Conservation (phyloP, 2,888 invertebrate genomes). For the Eucriotettix oculatus region DNA sequence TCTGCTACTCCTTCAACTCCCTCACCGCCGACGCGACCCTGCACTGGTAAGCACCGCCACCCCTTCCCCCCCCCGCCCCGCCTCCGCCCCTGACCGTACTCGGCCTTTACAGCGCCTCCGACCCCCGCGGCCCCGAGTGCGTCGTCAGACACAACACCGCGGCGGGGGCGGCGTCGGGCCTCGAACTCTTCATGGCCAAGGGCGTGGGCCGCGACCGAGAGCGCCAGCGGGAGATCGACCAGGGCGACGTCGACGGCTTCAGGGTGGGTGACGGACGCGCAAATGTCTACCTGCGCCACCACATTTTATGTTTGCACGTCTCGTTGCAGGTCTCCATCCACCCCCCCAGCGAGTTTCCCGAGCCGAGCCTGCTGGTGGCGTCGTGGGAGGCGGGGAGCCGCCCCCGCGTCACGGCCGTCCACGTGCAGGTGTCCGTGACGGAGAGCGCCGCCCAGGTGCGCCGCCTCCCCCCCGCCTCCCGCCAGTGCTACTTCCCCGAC, state of each 20-base stretch:
- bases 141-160: not conserved
- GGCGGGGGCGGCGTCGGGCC: not conserved
- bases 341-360: not conserved
- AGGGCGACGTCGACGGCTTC: no score
- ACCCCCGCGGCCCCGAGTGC: not conserved
- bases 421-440: not conserved
- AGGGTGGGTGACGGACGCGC: not conserved
- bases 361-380: not conserved
- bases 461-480: not conserved
- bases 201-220: not conserved
- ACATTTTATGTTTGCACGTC: no score
- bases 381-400: not conserved
- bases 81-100: not conserved
- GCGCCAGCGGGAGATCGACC: not conserved
- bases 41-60: conserved; percentile 11
- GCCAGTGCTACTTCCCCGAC: not conserved
- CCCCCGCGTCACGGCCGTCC: not conserved
- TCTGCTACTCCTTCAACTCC: conserved; percentile 17
- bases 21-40: conserved; percentile 14
- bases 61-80: not conserved
- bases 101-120: not conserved
- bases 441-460: not conserved
- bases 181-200: not conserved
- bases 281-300: no score
- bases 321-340: not conserved